Conservation (phyloP, 2,888 invertebrate genomes). For the Thumatha senex region DNA sequence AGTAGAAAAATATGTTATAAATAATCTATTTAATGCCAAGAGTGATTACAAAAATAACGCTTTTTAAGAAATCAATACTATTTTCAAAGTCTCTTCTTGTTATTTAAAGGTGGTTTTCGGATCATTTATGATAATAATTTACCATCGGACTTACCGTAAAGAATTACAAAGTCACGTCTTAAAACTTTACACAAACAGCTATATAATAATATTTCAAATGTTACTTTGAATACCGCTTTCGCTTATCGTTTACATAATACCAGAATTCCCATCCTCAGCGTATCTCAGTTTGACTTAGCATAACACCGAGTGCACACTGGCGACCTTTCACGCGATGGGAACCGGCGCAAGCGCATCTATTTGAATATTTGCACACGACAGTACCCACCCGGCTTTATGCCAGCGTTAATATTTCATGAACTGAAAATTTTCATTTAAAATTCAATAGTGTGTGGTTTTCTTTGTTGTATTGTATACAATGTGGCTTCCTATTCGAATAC, state of each 20-base stretch:
- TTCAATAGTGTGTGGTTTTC: slow-evolving; percentile 41
- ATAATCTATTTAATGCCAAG: too few relatives aligned
- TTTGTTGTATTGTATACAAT: slow-evolving; percentile 28
- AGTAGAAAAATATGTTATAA: too few relatives aligned
- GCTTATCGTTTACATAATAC: slow-evolving; percentile 23
- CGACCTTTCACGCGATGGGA: slow-evolving; percentile 60
- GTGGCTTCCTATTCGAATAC: slow-evolving; percentile 14
- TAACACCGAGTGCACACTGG: slow-evolving; percentile 60
- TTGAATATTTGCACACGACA: slow-evolving; percentile 57
- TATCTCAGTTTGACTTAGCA: slow-evolving; percentile 58
- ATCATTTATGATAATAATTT: too few relatives aligned
- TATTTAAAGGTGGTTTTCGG: too few relatives aligned
- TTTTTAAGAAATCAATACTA: too few relatives aligned
- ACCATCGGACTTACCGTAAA: too few relatives aligned
- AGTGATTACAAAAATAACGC: too few relatives aligned
- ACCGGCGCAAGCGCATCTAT: slow-evolving; percentile 60
- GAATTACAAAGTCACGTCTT: too few relatives aligned
- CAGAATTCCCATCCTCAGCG: slow-evolving; percentile 45
- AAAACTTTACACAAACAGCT: too few relatives aligned
- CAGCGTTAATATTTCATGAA: slow-evolving; percentile 74
- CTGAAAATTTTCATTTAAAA: slow-evolving; percentile 64
- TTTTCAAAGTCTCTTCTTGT: too few relatives aligned
- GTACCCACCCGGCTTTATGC: slow-evolving; percentile 52
- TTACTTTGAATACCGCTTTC: slow-evolving; percentile 23
- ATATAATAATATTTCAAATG: too few relatives aligned